Percentiles rank a stretch among this genome's conserved stretches.
These are phyloP conservation scores for Sylvietta virens DNA, from an alignment of 2,113 vertebrate species.

Conservation along the genomic window DNA sequence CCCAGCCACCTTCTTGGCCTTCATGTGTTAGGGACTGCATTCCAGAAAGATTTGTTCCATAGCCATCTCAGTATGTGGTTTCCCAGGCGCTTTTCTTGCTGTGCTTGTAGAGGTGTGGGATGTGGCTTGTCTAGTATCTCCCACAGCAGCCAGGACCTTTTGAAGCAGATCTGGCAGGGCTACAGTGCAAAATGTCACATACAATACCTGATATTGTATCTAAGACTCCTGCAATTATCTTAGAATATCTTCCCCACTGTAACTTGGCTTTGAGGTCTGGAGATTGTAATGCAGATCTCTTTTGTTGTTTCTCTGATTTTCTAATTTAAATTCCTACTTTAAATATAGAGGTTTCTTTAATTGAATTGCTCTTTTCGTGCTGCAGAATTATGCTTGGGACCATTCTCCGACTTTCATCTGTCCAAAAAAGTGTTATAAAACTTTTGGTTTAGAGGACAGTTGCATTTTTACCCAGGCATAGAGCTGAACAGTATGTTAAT, in stretches of 20 bases:
- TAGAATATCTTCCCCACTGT: background rate
- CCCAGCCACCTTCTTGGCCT: background rate
- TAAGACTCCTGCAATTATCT: background rate
- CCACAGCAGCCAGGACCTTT: background rate
- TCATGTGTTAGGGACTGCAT: background rate
- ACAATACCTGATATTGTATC: background rate
- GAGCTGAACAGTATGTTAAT: background rate
- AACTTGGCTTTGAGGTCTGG: background rate
- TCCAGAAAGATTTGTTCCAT: background rate
- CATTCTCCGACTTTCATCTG: background rate
- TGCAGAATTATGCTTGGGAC: background rate
- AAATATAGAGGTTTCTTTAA: background rate
- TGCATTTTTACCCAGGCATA: background rate
- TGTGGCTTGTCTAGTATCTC: background rate
- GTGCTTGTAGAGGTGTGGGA: fast-evolving
- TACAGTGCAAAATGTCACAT: background rate
- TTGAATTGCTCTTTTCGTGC: background rate
- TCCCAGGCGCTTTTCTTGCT: background rate
- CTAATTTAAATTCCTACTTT: background rate
- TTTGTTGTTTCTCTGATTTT: background rate
- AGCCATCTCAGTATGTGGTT: background rate
- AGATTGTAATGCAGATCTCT: background rate
- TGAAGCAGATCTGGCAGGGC: background rate
- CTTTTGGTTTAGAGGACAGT: background rate
- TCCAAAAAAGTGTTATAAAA: background rate